phyloP scores from a whole-genome alignment of 1,140 invertebrate genomes.

The Anagrus nilaparvatae region DNA sequence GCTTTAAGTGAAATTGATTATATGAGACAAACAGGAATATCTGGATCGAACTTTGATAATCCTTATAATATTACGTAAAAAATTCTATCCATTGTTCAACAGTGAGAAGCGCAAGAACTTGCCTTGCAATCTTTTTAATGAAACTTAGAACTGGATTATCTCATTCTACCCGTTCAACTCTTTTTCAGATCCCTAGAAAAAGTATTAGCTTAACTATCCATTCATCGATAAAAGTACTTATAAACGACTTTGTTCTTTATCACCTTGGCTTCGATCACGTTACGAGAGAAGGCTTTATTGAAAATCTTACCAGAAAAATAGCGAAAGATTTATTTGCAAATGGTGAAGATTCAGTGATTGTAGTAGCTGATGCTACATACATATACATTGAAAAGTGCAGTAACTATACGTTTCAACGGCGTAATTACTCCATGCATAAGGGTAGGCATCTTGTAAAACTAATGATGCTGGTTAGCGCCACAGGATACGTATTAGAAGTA shows the following conservation, averaged over 20 bases:
- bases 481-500: not conserved
- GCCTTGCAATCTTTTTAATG: not conserved
- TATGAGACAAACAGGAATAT: not conserved
- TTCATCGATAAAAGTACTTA: not conserved
- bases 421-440: not conserved
- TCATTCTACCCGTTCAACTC: not conserved
- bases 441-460: not conserved
- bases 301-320: not conserved
- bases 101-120: not conserved
- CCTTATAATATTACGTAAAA: not conserved
- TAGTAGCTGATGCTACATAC: not conserved
- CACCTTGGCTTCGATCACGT: not conserved
- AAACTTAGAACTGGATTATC: not conserved
- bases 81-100: not conserved
- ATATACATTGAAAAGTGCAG: not conserved
- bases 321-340: not conserved
- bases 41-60: not conserved
- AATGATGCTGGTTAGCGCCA: not conserved
- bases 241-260: not conserved
- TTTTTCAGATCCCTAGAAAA: not conserved
- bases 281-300: not conserved
- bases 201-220: not conserved
- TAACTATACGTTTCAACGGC: not conserved
- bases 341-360: not conserved
- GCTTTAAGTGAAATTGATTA: not conserved